A percentile compares a stretch with the other conserved stretches of the same genome.
Evolutionary conservation across 2,113 vertebrate genomes (phyloP).

Genomic region (Gambusia affinis): DNA sequence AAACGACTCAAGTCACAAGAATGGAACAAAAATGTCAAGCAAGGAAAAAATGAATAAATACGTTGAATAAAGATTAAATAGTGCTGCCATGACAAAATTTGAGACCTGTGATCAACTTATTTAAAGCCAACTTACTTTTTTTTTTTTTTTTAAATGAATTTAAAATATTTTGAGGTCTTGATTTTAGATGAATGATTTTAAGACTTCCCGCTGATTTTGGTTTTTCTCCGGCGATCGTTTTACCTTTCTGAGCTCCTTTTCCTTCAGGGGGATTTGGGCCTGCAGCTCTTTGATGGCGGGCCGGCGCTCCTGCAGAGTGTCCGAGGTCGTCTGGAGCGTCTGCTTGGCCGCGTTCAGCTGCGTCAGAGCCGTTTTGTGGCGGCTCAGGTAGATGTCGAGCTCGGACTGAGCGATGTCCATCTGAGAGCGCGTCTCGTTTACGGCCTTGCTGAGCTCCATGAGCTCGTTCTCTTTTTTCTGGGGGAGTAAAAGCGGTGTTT

Average conservation of each 20-base stretch:
- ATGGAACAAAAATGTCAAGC: too few relatives aligned
- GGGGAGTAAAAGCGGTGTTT: constrained; percentile 11
- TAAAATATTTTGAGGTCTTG: too few relatives aligned
- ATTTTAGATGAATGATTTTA: too few relatives aligned
- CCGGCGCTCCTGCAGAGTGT: constrained; percentile 85
- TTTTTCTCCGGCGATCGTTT: background rate
- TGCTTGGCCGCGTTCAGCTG: constrained; percentile 86
- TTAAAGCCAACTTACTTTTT: too few relatives aligned
- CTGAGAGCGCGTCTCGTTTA: constrained; percentile 89
- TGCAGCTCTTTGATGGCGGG: constrained; percentile 84
- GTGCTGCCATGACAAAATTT: too few relatives aligned
- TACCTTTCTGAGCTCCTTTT: constrained; percentile 87
- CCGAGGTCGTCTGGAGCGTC: constrained; percentile 79
- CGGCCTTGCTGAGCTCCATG: constrained; percentile 89
- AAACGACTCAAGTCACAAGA: too few relatives aligned
- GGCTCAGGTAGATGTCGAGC: constrained; percentile 92
- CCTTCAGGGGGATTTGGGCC: constrained; percentile 81
- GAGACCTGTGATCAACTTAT: too few relatives aligned
- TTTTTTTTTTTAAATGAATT: too few relatives aligned
- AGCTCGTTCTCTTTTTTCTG: constrained; percentile 91
- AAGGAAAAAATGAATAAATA: too few relatives aligned
- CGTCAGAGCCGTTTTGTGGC: constrained; percentile 86
- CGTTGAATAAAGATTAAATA: too few relatives aligned
- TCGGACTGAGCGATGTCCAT: constrained; percentile 92
- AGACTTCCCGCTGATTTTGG: background rate